These are phyloP conservation scores for Phaethornis superciliosus DNA, from an alignment of 2,113 vertebrate species.

Conservation along the genomic window DNA sequence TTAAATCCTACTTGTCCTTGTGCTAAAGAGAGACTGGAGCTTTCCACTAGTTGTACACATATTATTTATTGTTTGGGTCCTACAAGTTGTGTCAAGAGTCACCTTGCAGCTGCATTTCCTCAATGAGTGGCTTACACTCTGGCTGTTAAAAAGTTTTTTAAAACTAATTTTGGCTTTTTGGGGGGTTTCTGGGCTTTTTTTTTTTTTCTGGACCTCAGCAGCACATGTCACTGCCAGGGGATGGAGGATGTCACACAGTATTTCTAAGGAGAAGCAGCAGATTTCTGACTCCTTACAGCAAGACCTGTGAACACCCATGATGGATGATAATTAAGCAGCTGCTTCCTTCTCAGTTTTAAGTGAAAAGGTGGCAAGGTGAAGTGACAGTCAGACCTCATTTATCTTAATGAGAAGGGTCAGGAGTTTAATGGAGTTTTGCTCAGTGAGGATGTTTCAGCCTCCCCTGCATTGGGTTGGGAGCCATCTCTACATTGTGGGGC, in stretches of 20 bases:
- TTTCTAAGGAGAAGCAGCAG: not conserved
- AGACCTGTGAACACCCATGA: conserved; percentile 40
- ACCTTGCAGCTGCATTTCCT: not conserved
- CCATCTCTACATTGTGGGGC: not conserved
- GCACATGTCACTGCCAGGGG: rapidly evolving
- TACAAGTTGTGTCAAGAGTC: not conserved
- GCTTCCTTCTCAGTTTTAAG: conserved; percentile 43
- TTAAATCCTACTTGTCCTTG: not conserved
- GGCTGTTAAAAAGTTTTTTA: not conserved
- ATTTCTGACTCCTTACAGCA: conserved; percentile 6
- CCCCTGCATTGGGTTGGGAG: not conserved
- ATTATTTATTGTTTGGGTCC: not conserved
- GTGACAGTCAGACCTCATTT: conserved; percentile 56
- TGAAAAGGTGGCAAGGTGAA: conserved; percentile 45
- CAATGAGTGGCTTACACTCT: not conserved
- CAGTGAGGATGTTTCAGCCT: not conserved
- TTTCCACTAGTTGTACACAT: not conserved
- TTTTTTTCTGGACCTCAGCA: not conserved
- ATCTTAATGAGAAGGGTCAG: conserved; percentile 37
- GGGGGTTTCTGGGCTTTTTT: not conserved
- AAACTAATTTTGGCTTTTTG: not conserved
- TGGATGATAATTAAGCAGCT: conserved; percentile 60
- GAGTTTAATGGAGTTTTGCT: conserved; percentile 29
- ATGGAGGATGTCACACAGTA: not conserved
- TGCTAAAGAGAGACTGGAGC: not conserved